These are phyloP conservation scores for Phalacrocorax aristotelis DNA, from an alignment of 2,113 vertebrate species.

Conservation along the genomic window DNA sequence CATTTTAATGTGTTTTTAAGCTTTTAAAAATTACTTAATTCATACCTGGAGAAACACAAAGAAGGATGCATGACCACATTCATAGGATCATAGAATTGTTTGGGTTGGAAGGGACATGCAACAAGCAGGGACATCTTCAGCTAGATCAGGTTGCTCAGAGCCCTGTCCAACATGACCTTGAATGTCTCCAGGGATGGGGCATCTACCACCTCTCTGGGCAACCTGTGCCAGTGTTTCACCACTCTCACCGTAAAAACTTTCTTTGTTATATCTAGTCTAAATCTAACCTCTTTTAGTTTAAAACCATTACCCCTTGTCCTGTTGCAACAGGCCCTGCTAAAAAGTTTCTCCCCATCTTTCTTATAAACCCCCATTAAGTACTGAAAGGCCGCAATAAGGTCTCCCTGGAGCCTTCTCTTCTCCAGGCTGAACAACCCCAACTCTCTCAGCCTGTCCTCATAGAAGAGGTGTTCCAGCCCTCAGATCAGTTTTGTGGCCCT, in stretches of 20 bases:
- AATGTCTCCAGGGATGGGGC: not conserved
- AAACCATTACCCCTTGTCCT: not conserved
- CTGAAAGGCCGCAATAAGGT: not conserved
- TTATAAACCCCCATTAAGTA: not conserved
- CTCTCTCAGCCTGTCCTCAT: not conserved
- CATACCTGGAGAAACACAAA: not conserved
- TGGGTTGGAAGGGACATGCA: not conserved
- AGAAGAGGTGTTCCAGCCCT: not conserved
- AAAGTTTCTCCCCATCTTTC: not conserved
- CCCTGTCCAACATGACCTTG: not conserved
- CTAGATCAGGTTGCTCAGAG: not conserved
- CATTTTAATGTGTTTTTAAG: not conserved
- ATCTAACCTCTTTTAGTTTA: not conserved
- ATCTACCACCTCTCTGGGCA: not conserved
- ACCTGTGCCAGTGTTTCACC: not conserved
- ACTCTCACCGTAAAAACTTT: not conserved
- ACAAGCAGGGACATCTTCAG: not conserved
- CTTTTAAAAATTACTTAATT: not conserved
- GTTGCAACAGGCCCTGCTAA: not conserved
- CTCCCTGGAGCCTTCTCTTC: not conserved
- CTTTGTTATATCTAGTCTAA: not conserved
- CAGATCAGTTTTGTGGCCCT: not conserved
- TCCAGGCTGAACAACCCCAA: accelerated
- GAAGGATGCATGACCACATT: not conserved
- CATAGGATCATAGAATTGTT: not conserved